Base-by-base conservation (phyloP, 2,797 vertebrate genomes). In the Rhynchotus rufescens region DNA sequence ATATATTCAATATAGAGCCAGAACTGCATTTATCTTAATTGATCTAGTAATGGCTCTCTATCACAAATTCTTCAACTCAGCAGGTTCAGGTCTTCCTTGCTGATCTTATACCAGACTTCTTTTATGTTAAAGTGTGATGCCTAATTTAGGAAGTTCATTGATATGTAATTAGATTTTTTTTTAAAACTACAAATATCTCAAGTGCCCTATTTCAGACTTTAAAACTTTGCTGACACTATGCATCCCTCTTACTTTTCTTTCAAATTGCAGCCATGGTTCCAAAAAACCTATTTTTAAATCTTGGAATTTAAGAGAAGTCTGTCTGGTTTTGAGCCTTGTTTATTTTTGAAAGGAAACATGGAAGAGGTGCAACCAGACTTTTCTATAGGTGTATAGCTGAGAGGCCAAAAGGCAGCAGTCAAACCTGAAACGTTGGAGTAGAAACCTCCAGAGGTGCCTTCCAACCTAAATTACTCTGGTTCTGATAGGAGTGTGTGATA, bases 401-500 rank as follows among this genome's bases (percentile, higher is more conserved):
- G 19, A 56, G 30, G 54, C 19, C 54, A n/a, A n/a, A 56, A 56
- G 16, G 54, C 54, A 56, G 19, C 54, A 56, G 54, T n/a, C 10
- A n/a, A 56, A 56, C 30, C 30, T 56, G 54, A 89, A 61, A 25
- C 1, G 0, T 38, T 69, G 80, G 89, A 71, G 28, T 17, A 45
- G 64, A 81, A 88, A 32, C 56, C 83, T 88, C 80, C 74, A 45
- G 90, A 40, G 80, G 15, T 51, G 42, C 26, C 78, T 88, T 89
- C 68, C 78, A 92, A 12, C 60, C 83, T 71, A 12, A 88, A 80
- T 94, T 92, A 78, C 74, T 80, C 72, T 60, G 84, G 45, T 65
- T 86, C 60, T 76, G 69, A 81, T 60, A 49, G 86, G 54, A 34
- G 4, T 42, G 5, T 3, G 15, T 40, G 2, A 21, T 45, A n/a